A percentile compares a stretch with the other conserved stretches of the same genome.
These are phyloP conservation scores for Zygothrica quintamaculata DNA, from an alignment of 2,888 invertebrate genomes.

Conservation along the genomic window DNA sequence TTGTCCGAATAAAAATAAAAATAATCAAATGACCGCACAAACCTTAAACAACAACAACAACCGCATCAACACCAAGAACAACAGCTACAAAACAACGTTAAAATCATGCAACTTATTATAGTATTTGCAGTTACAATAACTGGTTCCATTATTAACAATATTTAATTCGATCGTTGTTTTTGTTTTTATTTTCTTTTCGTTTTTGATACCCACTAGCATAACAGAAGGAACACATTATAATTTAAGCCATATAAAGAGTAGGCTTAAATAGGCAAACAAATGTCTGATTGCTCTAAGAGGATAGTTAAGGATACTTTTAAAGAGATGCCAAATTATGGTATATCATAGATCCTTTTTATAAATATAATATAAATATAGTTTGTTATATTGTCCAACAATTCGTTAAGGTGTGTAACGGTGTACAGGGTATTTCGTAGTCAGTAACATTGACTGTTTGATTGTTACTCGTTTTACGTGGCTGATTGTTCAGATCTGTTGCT, in stretches of 20 bases:
- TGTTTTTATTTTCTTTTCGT: slow-evolving; percentile 34
- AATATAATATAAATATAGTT: no score
- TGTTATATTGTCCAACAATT: no score
- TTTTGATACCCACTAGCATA: slow-evolving; percentile 6
- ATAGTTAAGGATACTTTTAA: no score
- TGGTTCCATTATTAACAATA: slow-evolving; percentile 66
- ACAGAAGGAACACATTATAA: no score
- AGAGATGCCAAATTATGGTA: no score
- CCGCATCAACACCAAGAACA: slow-evolving; percentile 37
- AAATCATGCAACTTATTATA: slow-evolving; percentile 40
- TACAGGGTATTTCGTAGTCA: no score
- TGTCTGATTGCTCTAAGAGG: no score
- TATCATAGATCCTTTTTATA: no score
- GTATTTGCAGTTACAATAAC: slow-evolving; percentile 67
- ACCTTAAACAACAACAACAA: slow-evolving; percentile 24
- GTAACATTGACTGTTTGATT: no score
- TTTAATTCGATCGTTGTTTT: slow-evolving; percentile 27
- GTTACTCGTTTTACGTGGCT: slow-evolving; percentile 17
- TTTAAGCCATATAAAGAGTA: no score
- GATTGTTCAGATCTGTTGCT: slow-evolving; percentile 35
- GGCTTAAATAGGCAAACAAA: no score
- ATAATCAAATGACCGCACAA: slow-evolving; percentile 71
- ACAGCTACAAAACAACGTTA: slow-evolving; percentile 32
- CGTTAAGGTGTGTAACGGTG: no score
- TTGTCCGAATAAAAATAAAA: slow-evolving; percentile 72